These are phyloP conservation scores for Nylanderia fulva DNA, from an alignment of 1,140 invertebrate genomes.

Conservation along the genomic window DNA sequence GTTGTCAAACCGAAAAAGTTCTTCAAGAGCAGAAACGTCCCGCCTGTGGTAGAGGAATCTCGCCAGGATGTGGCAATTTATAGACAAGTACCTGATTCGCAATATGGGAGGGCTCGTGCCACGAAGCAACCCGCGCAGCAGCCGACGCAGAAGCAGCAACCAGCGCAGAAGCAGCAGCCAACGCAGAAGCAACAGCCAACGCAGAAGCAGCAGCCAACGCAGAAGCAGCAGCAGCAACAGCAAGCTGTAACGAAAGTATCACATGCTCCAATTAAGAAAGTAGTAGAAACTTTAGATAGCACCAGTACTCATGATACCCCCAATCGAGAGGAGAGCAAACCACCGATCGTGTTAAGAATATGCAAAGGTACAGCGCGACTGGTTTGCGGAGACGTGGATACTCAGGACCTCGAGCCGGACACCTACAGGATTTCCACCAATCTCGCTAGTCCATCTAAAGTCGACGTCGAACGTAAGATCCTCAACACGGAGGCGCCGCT, in stretches of 20 bases:
- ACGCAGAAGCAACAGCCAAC: constrained; percentile 75
- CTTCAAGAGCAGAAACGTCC: constrained; percentile 94
- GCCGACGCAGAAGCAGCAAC: constrained; percentile 78
- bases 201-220: constrained; percentile 76
- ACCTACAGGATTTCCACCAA: constrained; percentile 81
- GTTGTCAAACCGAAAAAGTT: constrained; percentile 93
- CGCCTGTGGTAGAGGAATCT: constrained; percentile 84
- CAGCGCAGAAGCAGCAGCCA: constrained; percentile 75
- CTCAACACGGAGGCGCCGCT: constrained; percentile 66
- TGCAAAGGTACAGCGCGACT: constrained; percentile 88
- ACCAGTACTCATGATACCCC: constrained; percentile 58
- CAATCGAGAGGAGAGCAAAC: constrained; percentile 85
- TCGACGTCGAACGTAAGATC: constrained; percentile 75
- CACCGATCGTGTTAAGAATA: constrained; percentile 90
- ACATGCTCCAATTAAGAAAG: constrained; percentile 69
- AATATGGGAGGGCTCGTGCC: constrained; percentile 76
- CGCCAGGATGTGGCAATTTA: constrained; percentile 86
- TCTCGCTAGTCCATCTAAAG: constrained; percentile 75
- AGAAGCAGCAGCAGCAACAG: constrained; percentile 80
- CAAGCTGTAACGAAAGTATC: constrained; percentile 73
- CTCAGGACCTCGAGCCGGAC: constrained; percentile 76
- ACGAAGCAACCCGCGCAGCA: constrained; percentile 78
- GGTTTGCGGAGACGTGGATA: constrained; percentile 81
- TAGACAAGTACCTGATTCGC: constrained; percentile 82
- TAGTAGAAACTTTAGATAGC: constrained; percentile 73